Conservation (phyloP, 2,888 invertebrate species). For the Teleiodes luculella region DNA sequence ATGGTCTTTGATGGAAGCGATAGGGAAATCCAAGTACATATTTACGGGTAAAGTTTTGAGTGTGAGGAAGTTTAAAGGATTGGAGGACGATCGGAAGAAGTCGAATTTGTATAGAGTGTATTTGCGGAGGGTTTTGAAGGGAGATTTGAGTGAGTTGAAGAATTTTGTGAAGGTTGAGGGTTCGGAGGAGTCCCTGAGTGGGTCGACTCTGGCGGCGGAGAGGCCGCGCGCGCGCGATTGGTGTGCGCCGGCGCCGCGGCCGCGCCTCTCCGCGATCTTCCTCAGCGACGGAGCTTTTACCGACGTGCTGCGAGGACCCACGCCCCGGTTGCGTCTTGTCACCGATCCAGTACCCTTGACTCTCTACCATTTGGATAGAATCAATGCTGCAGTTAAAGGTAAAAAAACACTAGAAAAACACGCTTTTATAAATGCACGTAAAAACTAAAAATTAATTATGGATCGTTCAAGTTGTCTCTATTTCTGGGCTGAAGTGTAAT, state of each 20-base stretch:
- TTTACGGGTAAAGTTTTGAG: conserved; percentile 74
- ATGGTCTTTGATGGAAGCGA: conserved; percentile 73
- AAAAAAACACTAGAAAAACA: conserved; percentile 24
- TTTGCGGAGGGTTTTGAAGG: conserved; percentile 68
- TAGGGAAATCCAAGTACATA: conserved; percentile 71
- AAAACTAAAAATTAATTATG: no score
- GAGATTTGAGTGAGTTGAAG: conserved; percentile 60
- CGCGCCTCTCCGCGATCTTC: conserved; percentile 70
- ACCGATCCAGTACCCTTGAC: conserved; percentile 76
- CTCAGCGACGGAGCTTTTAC: conserved; percentile 55
- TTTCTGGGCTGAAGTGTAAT: no score
- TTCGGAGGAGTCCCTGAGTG: conserved; percentile 55
- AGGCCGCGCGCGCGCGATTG: conserved; percentile 52
- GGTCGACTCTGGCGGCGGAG: conserved; percentile 61
- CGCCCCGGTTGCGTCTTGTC: conserved; percentile 54
- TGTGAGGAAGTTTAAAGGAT: conserved; percentile 57
- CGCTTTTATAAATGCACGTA: no score
- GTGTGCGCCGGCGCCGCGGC: conserved; percentile 66
- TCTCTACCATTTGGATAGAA: conserved; percentile 72
- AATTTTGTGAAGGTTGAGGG: conserved; percentile 58
- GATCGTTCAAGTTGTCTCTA: no score
- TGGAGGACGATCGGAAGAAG: conserved; percentile 48
- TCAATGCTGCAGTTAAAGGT: conserved; percentile 78
- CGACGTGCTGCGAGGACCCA: conserved; percentile 46
- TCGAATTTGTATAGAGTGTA: conserved; percentile 69